These are phyloP conservation scores for Loris lydekkerianus DNA, from an alignment of 2,797 vertebrate species.

Conservation along the genomic window DNA sequence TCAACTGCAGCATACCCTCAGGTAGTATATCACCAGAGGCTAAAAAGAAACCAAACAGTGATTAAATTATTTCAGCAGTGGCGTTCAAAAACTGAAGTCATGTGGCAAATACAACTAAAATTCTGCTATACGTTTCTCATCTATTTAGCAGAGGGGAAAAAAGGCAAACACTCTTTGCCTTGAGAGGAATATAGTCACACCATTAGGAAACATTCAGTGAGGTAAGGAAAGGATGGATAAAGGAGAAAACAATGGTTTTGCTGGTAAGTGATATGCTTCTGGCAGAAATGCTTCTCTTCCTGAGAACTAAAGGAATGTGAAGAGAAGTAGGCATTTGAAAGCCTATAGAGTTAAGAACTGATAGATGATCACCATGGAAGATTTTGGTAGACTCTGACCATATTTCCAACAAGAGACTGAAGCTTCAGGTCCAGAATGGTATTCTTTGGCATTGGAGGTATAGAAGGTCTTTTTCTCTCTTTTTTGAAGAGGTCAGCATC, in stretches of 20 bases:
- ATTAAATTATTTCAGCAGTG: constrained; percentile 59
- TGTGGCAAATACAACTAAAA: constrained; percentile 54
- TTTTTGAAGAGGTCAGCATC: neutral
- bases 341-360: neutral
- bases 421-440: neutral
- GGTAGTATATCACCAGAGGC: constrained; percentile 29
- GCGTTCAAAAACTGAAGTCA: constrained; percentile 59
- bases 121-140: constrained; percentile 54
- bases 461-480: neutral
- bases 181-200: constrained; percentile 23
- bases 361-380: neutral
- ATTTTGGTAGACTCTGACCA: neutral
- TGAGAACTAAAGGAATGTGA: neutral
- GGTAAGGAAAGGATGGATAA: neutral
- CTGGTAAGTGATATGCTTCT: constrained; percentile 25
- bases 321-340: neutral
- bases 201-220: constrained; percentile 29
- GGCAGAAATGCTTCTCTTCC: constrained; percentile 20
- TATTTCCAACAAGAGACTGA: constrained; percentile 13
- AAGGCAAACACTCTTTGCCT: constrained; percentile 47
- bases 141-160: neutral
- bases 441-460: neutral
- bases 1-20: constrained; percentile 46
- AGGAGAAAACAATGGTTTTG: constrained; percentile 25
- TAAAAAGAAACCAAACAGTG: constrained; percentile 59